These are phyloP conservation scores for Rhopilema esculentum DNA, from an alignment of 30 jellyfish, hydroid and myxozoan species.

Conservation along the genomic window DNA sequence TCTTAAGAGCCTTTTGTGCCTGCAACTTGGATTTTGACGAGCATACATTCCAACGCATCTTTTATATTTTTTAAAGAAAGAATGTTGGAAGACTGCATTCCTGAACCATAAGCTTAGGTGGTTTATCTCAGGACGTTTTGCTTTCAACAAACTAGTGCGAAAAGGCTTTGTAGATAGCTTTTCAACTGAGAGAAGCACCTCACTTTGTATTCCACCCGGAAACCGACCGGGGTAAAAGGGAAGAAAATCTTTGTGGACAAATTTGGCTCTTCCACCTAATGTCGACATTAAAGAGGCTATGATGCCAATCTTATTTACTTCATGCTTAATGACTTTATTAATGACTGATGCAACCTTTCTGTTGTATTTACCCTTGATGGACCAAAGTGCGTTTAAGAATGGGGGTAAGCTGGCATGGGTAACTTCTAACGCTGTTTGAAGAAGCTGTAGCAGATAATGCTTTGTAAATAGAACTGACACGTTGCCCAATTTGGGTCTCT, in stretches of 20 bases:
- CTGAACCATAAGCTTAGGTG: constrained; percentile 16
- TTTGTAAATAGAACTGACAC: constrained; percentile 20
- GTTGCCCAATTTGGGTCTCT: constrained; percentile 43
- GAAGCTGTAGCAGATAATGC: constrained; percentile 25
- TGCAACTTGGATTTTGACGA: not conserved
- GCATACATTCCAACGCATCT: not conserved
- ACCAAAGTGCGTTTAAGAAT: constrained; percentile 32
- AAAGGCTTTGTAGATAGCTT: constrained; percentile 9
- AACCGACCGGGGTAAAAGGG: constrained; percentile 36
- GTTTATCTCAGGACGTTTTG: constrained; percentile 38
- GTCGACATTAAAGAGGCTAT: constrained; percentile 7
- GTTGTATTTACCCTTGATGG: constrained; percentile 39
- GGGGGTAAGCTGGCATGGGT: constrained; percentile 55
- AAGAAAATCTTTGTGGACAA: constrained; percentile 29
- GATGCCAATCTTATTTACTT: constrained; percentile 11
- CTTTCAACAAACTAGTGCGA: not conserved
- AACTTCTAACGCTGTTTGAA: constrained; percentile 50
- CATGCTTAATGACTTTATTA: not conserved
- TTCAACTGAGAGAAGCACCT: constrained; percentile 25
- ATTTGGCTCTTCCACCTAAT: constrained; percentile 43
- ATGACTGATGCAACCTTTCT: not conserved
- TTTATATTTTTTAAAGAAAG: not conserved
- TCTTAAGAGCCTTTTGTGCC: not conserved
- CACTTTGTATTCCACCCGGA: constrained; percentile 29
- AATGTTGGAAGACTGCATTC: constrained; percentile 10